Evolutionary conservation across 2,797 vertebrate species (phyloP), one percentile per base, ranked within the genome.

Genomic region (Gymnopithys bicolor): DNA sequence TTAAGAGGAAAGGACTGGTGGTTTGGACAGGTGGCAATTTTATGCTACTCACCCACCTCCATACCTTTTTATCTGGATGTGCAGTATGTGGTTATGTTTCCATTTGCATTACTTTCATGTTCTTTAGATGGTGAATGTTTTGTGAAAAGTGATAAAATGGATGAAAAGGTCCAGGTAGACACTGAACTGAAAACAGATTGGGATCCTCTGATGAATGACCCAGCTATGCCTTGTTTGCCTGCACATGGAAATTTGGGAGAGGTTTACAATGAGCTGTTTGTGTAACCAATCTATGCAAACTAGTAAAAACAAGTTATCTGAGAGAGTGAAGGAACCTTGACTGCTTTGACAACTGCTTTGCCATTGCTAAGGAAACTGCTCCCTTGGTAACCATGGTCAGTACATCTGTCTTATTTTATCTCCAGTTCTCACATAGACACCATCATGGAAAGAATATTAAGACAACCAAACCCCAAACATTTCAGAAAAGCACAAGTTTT

Each of bases 381-480:
- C 93, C 97, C 98, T 98, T 98, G 97, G 98, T 97, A 98, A 98
- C 98, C 89, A 63, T 97, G 97, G 98, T 97, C 97, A 97, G 97
- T 98, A 97, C 97, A 97, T 98, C 97, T 98, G 97, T 96, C 97
- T 98, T 96, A 96, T 96, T 97, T 98, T 97, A 95, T 97, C 97
- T 98, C 95, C 94, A 96, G 9, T 95, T 95, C 90, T 97, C 94
- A 96, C 83, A 91, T 55, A 97, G 94, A 96, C 89, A 95, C 86
- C 93, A 94, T 95, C 80, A 93, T 69, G 91, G 93, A 97, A 96
- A 97, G 95, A 94, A 77, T 93, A 97, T 96, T 97, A 97, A 96
- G 94, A 74, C 74, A 96, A 97, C 83, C 80, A 73, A 82, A 92
- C 58, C 52, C 95, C 41, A 95, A 96, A 96, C 73, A 95, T 89